Conservation (phyloP, 2,797 vertebrate species). For the Apodemus agrarius region DNA sequence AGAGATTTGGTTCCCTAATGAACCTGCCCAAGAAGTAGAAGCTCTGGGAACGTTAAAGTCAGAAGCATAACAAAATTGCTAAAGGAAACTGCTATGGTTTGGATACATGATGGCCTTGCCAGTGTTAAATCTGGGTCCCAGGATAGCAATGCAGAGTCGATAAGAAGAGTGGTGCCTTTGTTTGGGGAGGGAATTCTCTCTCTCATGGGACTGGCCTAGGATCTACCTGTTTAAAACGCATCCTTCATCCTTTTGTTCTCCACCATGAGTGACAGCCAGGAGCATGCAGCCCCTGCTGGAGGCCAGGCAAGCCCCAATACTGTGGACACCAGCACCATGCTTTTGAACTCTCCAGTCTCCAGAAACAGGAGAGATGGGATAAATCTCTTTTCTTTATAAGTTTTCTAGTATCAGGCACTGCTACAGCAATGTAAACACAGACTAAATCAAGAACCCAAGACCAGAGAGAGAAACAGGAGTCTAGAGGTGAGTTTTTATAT, state of each 20-base stretch:
- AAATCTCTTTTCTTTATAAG: neutral
- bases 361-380: neutral
- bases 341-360: neutral
- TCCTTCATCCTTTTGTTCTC: neutral
- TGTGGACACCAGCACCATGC: neutral
- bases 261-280: neutral
- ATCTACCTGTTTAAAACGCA: neutral
- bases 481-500: neutral
- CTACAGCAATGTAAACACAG: neutral
- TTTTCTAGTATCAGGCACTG: neutral
- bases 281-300: neutral
- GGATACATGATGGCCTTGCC: neutral
- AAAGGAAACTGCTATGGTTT: neutral
- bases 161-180: neutral
- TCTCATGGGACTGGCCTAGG: neutral
- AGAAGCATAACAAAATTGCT: neutral
- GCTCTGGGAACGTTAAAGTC: neutral
- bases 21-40: conserved; percentile 10
- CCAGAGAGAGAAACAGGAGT: neutral
- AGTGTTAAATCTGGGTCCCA: neutral
- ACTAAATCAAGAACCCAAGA: neutral
- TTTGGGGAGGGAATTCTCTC: neutral
- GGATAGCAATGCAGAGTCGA: neutral
- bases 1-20: neutral
- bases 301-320: neutral